Base-by-base conservation (phyloP, 2,888 invertebrate species). In the Diaphora mendica region DNA sequence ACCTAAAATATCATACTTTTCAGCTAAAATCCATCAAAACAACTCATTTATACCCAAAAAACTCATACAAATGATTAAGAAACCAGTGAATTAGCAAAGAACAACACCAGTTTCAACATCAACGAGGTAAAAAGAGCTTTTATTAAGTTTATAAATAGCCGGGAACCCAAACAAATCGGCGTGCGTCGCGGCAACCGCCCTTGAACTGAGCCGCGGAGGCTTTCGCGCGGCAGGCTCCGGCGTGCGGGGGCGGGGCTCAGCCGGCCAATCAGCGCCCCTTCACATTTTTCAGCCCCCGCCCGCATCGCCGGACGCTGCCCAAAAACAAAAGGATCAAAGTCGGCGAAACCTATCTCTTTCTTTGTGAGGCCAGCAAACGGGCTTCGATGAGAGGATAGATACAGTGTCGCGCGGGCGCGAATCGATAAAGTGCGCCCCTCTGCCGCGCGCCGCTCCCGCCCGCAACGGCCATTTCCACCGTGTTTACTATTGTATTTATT, bases 291-390 rank as follows among this genome's bases (percentile, higher is more conserved):
- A 92, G 93, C 95, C 94, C 94, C 95, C 95, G 93, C 95, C 95
- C 94, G 94, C 91, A 90, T 90, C 93, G 93, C 95, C 94, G 95
- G 95, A 95, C 95, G 94, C 95, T 95, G 95, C 95, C 95, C 95
- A 95, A 95, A 95, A 95, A 95, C 95, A 95, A 95, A 95, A 95
- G 95, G 95, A 95, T 95, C 95, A 95, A 95, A 95, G 94, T 94
- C 95, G 93, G 93, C 94, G 95, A 95, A 95, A 95, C 95, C 95
- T 95, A 95, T 95, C 95, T 95, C 95, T 95, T 95, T 95, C 95
- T 95, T 95, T 95, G 95, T 95, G 95, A 90, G 94, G 94, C 93
- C 91, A 88, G 92, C 92, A 89, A 93, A 88, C 94, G 94, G 92
- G 94, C 94, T 92, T 94, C 95, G 95, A 95, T 94, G 95, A 95